Conservation (phyloP, 1,140 invertebrate species). For the Thaumetopoea pityocampa region DNA sequence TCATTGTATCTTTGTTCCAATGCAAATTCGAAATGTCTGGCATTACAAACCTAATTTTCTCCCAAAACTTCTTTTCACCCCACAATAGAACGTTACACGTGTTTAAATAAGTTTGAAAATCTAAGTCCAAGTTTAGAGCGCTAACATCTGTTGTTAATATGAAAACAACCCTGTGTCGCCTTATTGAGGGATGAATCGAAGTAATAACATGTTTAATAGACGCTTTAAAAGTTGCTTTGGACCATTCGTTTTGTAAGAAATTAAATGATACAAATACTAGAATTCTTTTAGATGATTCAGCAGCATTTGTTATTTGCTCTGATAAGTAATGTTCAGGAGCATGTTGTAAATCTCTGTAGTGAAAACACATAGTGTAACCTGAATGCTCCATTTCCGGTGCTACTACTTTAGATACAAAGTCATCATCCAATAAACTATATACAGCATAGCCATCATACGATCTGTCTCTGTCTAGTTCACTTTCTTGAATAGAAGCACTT, state of each 20-base stretch:
- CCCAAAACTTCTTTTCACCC: constrained; percentile 93
- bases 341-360: constrained; percentile 84
- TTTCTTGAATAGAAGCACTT: constrained; percentile 82
- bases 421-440: constrained; percentile 91
- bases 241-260: constrained; percentile 86
- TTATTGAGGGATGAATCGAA: constrained; percentile 77
- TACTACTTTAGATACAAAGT: constrained; percentile 86
- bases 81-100: constrained; percentile 88
- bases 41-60: constrained; percentile 91
- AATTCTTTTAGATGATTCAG: constrained; percentile 84
- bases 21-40: constrained; percentile 82
- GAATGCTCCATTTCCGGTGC: constrained; percentile 88
- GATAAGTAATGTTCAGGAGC: constrained; percentile 83
- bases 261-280: constrained; percentile 84
- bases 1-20: constrained; percentile 72
- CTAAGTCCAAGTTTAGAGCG: constrained; percentile 86
- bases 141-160: constrained; percentile 85
- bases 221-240: constrained; percentile 82
- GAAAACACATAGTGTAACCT: constrained; percentile 83
- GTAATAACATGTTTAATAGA: constrained; percentile 86
- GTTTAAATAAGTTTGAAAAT: constrained; percentile 88
- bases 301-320: constrained; percentile 86
- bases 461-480: constrained; percentile 84
- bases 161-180: constrained; percentile 84
- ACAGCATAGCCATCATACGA: constrained; percentile 92